phyloP scores from a whole-genome alignment of 2,113 vertebrate genomes.

The Bujurquina vittata region DNA sequence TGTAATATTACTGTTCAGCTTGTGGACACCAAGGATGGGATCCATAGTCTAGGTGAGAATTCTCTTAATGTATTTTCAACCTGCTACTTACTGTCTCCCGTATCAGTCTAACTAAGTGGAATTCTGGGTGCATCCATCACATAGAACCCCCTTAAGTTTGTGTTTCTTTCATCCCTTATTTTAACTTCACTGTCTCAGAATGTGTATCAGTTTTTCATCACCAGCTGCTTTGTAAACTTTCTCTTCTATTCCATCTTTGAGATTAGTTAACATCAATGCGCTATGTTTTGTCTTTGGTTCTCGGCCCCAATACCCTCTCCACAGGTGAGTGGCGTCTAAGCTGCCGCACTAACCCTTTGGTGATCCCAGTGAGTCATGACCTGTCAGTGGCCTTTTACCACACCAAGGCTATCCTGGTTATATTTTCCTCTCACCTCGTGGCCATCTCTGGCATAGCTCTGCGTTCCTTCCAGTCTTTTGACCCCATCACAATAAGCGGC shows the following conservation, averaged over 20 bases:
- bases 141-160: neutral
- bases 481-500: slow-evolving; percentile 97
- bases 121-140: neutral
- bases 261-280: neutral
- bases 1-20: slow-evolving; percentile 92
- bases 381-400: slow-evolving; percentile 97
- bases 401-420: slow-evolving; percentile 92
- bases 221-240: neutral
- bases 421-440: slow-evolving; percentile 89
- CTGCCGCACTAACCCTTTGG: slow-evolving; percentile 97
- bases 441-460: slow-evolving; percentile 97
- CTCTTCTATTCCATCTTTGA: neutral
- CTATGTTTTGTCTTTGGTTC: slow-evolving; percentile 20
- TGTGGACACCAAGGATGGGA: slow-evolving; percentile 91
- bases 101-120: neutral
- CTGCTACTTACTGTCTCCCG: neutral
- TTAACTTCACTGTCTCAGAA: neutral
- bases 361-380: slow-evolving; percentile 98
- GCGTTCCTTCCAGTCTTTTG: slow-evolving; percentile 98
- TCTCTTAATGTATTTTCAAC: neutral
- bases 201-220: neutral
- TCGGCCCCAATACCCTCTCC: slow-evolving; percentile 21
- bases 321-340: slow-evolving; percentile 95
- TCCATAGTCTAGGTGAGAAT: slow-evolving; percentile 89
- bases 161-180: neutral